These are phyloP conservation scores for Phyto melanocephala DNA, from an alignment of 2,888 invertebrate genomes.

Conservation along the genomic window DNA sequence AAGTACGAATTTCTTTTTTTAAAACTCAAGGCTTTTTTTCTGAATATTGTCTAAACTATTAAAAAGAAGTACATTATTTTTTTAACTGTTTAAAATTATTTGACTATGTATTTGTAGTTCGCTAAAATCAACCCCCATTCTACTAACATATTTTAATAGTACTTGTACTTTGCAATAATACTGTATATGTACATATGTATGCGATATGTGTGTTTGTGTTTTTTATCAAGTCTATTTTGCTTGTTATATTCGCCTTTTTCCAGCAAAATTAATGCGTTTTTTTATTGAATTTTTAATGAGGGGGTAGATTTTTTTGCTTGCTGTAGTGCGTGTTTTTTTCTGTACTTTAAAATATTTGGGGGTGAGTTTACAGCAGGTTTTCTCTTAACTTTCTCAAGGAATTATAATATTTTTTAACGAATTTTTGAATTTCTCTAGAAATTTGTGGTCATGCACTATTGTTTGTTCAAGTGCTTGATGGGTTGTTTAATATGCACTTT, in stretches of 20 bases:
- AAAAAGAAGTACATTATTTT: neutral
- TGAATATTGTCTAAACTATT: neutral
- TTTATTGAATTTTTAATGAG: constrained; percentile 55
- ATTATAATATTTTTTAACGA: neutral
- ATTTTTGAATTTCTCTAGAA: neutral
- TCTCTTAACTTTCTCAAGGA: neutral
- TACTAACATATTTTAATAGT: neutral
- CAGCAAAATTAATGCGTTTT: constrained; percentile 61
- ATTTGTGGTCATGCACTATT: constrained; percentile 15
- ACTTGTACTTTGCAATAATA: neutral
- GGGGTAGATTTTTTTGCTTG: constrained; percentile 60
- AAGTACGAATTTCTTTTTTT: constrained; percentile 12
- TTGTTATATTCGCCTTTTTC: constrained; percentile 31
- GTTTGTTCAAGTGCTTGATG: neutral
- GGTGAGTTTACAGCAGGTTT: constrained; percentile 60
- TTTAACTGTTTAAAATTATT: constrained; percentile 5
- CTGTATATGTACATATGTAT: neutral
- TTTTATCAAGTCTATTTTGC: constrained; percentile 32
- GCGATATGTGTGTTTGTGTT: constrained; percentile 20
- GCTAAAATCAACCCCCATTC: constrained; percentile 56
- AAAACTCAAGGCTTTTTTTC: neutral
- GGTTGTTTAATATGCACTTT: neutral
- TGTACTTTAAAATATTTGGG: constrained; percentile 26
- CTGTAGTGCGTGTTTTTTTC: neutral
- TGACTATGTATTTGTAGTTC: constrained; percentile 35